Percentiles rank a stretch among this genome's conserved stretches.
These are phyloP conservation scores for Xyrichtys novacula DNA, from an alignment of 2,797 vertebrate genomes.

Conservation along the genomic window DNA sequence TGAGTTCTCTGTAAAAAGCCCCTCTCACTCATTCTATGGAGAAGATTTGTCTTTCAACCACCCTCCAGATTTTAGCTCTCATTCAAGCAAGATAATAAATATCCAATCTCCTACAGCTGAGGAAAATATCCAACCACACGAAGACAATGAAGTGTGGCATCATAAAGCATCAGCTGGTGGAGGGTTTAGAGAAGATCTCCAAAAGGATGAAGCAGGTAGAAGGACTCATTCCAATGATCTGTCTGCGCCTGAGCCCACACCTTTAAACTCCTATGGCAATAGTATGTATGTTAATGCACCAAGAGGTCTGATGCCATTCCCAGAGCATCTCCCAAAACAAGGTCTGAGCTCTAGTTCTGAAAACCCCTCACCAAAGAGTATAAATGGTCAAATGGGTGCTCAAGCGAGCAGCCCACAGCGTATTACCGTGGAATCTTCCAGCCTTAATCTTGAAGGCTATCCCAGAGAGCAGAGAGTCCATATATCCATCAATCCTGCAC, in stretches of 20 bases:
- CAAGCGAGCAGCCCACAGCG: constrained; percentile 21
- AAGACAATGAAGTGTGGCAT: not conserved
- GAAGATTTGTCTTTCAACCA: constrained; percentile 8
- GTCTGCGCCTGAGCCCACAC: constrained; percentile 2
- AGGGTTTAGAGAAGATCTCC: constrained; percentile 5
- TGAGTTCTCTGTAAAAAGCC: constrained; percentile 8
- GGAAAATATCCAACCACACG: not conserved
- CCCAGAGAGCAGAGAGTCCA: not conserved
- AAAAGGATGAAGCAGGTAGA: constrained; percentile 5
- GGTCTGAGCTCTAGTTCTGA: constrained; percentile 8
- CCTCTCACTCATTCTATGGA: constrained; percentile 5
- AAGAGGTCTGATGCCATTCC: constrained; percentile 6
- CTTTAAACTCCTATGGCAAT: constrained; percentile 23
- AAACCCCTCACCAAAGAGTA: constrained; percentile 8
- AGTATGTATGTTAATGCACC: constrained; percentile 1
- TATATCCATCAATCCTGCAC: not conserved
- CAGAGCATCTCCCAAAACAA: constrained; percentile 9
- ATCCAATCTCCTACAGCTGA: not conserved
- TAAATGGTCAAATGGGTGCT: not conserved
- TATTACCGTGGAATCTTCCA: not conserved
- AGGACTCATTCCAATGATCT: not conserved
- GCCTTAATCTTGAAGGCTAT: not conserved
- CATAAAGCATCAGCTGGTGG: constrained; percentile 9
- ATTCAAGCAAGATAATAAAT: constrained; percentile 14
- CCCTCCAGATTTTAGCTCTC: constrained; percentile 18